Conservation (phyloP, 2,113 vertebrate species). For the Dipodomys stephensi region DNA sequence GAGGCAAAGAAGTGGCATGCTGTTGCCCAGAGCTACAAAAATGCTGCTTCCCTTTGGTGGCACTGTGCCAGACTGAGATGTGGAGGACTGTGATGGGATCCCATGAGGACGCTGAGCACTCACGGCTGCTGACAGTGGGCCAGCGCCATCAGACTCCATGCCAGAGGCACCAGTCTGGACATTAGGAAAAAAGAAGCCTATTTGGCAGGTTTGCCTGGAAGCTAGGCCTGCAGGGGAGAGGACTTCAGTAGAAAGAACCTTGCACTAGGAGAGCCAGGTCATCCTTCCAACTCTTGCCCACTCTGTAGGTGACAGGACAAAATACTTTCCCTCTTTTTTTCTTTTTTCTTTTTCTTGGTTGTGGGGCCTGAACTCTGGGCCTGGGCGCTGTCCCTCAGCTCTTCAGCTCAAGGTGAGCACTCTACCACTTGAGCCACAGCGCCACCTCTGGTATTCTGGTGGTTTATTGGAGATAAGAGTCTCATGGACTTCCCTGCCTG, state of each 20-base stretch:
- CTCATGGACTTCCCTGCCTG: too few relatives aligned
- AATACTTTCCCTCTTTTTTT: neutral
- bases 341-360: too few relatives aligned
- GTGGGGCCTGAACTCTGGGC: too few relatives aligned
- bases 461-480: too few relatives aligned
- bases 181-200: neutral
- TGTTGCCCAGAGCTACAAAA: slow-evolving; percentile 31
- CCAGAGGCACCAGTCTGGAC: slow-evolving; percentile 34
- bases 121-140: slow-evolving; percentile 14
- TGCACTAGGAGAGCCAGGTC: neutral
- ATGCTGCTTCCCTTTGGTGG: slow-evolving; percentile 41
- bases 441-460: too few relatives aligned
- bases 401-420: too few relatives aligned
- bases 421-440: too few relatives aligned
- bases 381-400: too few relatives aligned
- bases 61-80: slow-evolving; percentile 50
- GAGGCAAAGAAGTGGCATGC: slow-evolving; percentile 47
- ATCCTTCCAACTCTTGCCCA: neutral
- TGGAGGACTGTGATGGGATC: slow-evolving; percentile 42
- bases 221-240: slow-evolving; percentile 8
- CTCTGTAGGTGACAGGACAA: neutral
- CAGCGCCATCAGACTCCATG: neutral
- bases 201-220: slow-evolving; percentile 25
- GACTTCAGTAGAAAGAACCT: slow-evolving; percentile 36
- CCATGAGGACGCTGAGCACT: slow-evolving; percentile 48